Evolutionary conservation across 2,888 invertebrate species (phyloP), one percentile per base, ranked within the genome.

Genomic region (Penaeus monodon): DNA sequence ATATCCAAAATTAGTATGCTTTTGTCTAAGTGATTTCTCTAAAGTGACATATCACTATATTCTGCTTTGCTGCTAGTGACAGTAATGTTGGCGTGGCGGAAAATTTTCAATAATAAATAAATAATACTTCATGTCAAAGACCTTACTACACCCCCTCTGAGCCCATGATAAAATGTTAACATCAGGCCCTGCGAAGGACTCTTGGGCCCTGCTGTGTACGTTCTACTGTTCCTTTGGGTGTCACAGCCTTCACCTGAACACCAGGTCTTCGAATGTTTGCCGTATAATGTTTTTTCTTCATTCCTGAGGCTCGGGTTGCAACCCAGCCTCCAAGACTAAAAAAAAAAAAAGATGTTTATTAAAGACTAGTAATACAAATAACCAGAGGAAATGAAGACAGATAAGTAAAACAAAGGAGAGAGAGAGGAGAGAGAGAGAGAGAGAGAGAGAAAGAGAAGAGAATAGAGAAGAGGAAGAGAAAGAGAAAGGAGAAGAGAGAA

Each of bases 211-310:
- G 96, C 95, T 90, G 94, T 94, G 90, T 96, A 86, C 94, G 94
- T 91, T 97, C 96, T 74, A 99, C 93, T 1, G 97, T 96, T 0
- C 98, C 98, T 88, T 93, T 93, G 0, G 96, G 94, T 0, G 97
- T 97, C 0, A 97, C 96, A 94, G 98, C 96, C 93, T 95, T 96
- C 0, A 97, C 95, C 91, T 97, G 96, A 2, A 99, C 96, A 99
- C 93, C 80, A 99, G 93, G 92, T 99, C 99, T 92, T 99, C 99
- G n/a, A 89, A 99, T 99, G 92, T n/a, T 99, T 99, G 0, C 99
- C 99, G 91, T 99, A 99, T 0, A n/a, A 96, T 95, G 92, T n/a
- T 99, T 99, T 93, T 99, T 99, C 94, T 99, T 99, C 99, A 99
- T 99, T 84, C 99, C 99, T n/a, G 97, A 97, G 0, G 98, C 98